Evolutionary conservation across 2,797 vertebrate genomes (phyloP), one percentile per base, ranked within the genome.

Genomic region (Chelmon rostratus): DNA sequence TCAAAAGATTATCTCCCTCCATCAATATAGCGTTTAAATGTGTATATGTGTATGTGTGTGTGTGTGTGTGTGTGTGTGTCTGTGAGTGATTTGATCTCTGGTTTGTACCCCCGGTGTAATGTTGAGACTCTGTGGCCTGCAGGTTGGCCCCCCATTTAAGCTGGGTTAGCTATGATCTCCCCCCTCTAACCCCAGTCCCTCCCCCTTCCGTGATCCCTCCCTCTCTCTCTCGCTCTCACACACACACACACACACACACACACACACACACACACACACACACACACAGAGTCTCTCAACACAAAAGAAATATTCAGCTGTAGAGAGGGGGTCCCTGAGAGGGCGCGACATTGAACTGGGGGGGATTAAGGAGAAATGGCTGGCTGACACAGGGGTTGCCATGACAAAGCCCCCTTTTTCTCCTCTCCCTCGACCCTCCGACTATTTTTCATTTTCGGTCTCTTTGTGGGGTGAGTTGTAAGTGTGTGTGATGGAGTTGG

Each of bases 301-400:
- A 95, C 93, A 94, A 95, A 94, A 93, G 90, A 93, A 94, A 94
- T 94, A 94, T 94, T 94, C 91, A 91, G 91, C 92, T 91, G 91
- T 86, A 78, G 91, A 90, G 85, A 78, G 87, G 92, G 93, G 91
- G 91, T 91, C 91, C 84, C 85, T 87, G 74, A 80, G 87, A 93
- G 92, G 91, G 90, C 82, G 88, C 66, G 72, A 93, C 91, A 93
- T 89, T 92, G 90, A 93, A 93, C 88, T 86, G 85, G 79, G 85
- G 84, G 88, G 92, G 93, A 94, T 95, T 94, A 95, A 90, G 87
- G 89, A 91, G 83, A 92, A 95, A 93, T 95, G 92, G 91, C 92
- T 94, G 86, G 79, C 92, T 93, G 91, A 91, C 91, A 93, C 89
- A 78, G 68, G 88, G 87, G 94, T 96, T 94, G 93, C 94, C 93